Base-by-base conservation (phyloP, 2,888 invertebrate genomes). In the Lasioglossum zephyrum region DNA sequence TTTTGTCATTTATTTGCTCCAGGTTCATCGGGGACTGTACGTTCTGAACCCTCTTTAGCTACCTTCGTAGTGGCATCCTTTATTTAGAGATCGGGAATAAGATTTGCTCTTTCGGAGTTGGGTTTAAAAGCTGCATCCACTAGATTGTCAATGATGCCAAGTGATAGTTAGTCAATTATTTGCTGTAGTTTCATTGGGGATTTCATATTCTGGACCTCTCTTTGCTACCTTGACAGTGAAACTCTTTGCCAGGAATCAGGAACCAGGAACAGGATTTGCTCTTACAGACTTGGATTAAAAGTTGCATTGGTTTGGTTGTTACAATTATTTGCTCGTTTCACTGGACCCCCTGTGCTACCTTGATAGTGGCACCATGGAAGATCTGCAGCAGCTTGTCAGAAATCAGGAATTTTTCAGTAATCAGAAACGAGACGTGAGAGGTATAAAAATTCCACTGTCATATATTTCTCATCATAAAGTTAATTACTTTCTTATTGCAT, bases 1-100 rank as follows among this genome's bases (percentile, higher is more conserved):
- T 22, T 22, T 22, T 53, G 3, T 3, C 2, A 22, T 22, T 9
- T 8, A 53, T 22, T 53, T 53, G 53, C 77, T 74, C 57, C 82
- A 82, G 81, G 69, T 81, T 77, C 77, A 60, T 82, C 22, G 49
- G 73, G 57, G 69, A 69, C 60, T 60, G 77, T 81, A 47, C 44
- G 72, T 66, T 13, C 4, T 31, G 13, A 26, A 16, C 11, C 31
- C 13, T 5, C 2, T 26, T 31, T 4, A 36, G 63, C 31, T 26
- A 63, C 26, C 26, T n/a, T 4, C 1, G 6, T 22, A 22, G 53
- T 2, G 44, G 44, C 13, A 44, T 4, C 4, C 44, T 44, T 0
- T 13, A 3, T 4, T 4, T 4, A 44, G 13, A 11, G 4, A 44
- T 13, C 44, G 13, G 44, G 13, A 44, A 44, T 4, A 44, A 13